Conservation (phyloP, 1,140 invertebrate species). For the Tribolium madens region DNA sequence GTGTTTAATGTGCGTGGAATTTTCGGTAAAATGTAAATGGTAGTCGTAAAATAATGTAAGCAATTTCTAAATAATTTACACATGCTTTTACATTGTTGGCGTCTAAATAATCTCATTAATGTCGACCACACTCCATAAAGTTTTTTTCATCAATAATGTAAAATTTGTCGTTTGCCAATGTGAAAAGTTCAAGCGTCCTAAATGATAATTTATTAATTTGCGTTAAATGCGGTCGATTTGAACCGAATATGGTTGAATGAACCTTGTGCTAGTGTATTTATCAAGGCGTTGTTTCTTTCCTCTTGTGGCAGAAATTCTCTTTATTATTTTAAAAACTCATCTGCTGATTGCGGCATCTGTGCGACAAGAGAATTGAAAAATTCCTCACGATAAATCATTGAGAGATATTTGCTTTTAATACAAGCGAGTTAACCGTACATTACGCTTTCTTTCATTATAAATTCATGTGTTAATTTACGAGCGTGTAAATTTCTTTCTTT, state of each 20-base stretch:
- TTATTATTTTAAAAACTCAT: constrained; percentile 21
- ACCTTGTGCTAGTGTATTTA: constrained; percentile 12
- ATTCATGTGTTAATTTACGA: constrained; percentile 32
- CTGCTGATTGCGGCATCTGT: constrained; percentile 13
- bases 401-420: constrained; percentile 1
- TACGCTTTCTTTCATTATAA: constrained; percentile 24
- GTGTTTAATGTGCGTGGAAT: neutral
- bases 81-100: neutral
- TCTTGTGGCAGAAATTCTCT: constrained; percentile 2
- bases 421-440: neutral
- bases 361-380: neutral
- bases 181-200: constrained; percentile 2
- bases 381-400: neutral
- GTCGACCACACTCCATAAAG: no score
- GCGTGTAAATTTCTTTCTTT: constrained; percentile 19
- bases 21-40: neutral
- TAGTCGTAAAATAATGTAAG: neutral
- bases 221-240: constrained; percentile 1
- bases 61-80: neutral
- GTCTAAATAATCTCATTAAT: no score
- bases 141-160: no score
- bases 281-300: neutral
- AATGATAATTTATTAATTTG: constrained; percentile 25
- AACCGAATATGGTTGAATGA: constrained; percentile 24
- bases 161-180: neutral